Conservation (phyloP, 2,797 vertebrate genomes). For the Ptychobarbus kaznakovi region DNA sequence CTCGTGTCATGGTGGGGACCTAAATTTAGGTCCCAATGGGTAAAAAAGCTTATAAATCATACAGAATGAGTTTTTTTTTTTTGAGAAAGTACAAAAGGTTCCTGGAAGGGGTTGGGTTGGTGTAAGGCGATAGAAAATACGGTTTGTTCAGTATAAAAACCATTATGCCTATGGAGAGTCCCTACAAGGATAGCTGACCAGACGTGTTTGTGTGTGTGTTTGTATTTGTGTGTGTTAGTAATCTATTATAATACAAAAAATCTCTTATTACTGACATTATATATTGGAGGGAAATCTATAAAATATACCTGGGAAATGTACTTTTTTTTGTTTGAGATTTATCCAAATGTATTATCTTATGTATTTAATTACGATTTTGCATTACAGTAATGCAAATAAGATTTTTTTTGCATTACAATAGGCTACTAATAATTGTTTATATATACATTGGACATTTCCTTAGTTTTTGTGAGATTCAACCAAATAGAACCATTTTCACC, state of each 20-base stretch:
- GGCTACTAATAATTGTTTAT: neutral
- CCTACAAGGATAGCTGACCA: too few relatives aligned
- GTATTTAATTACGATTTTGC: neutral
- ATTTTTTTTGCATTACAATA: neutral
- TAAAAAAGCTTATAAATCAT: too few relatives aligned
- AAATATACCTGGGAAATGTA: neutral
- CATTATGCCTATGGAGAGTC: too few relatives aligned
- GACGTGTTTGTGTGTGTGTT: neutral
- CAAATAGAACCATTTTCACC: neutral
- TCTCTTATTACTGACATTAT: neutral
- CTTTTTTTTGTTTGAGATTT: neutral
- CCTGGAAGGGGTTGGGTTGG: too few relatives aligned
- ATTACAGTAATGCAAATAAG: neutral
- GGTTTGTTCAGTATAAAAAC: too few relatives aligned
- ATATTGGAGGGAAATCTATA: neutral
- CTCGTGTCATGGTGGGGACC: too few relatives aligned
- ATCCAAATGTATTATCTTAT: neutral
- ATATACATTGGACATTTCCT: neutral
- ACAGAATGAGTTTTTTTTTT: too few relatives aligned
- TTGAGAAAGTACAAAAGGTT: too few relatives aligned
- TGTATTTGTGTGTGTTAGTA: neutral
- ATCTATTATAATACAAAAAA: neutral
- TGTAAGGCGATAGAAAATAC: too few relatives aligned
- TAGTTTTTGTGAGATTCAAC: neutral
- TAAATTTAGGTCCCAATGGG: too few relatives aligned